Base-by-base conservation (phyloP, 37 sponge, comb jelly and placozoan genomes). In the Cladorhizidae sp. region DNA sequence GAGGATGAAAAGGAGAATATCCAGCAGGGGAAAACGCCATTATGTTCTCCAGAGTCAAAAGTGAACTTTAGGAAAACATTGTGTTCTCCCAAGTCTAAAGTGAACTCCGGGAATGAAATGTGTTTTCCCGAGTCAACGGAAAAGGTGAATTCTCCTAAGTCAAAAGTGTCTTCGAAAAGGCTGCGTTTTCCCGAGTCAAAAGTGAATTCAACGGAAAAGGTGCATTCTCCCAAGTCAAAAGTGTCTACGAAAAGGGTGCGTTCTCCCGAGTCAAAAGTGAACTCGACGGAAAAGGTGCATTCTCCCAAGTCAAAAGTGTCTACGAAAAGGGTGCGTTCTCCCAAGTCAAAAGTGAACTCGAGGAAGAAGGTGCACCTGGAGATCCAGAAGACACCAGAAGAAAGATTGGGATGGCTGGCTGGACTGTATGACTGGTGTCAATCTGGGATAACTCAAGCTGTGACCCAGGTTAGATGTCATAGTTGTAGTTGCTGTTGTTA, bases 401-500 rank as follows among this genome's bases (percentile, higher is more conserved):
- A 61, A 8, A 42, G 63, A 38, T 17, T 9, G 2, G 73, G 83
- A 23, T 75, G 84, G 84, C 40, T 58, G 31, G 62, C 49, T 45
- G 82, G 82, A 22, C 42, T 87, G 36, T 87, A 87, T 75, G 67
- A 25, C 3, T 88, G 89, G 89, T 88, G 89, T 37, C 77, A 82
- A 7, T 72, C 64, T 11, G 78, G 89, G 2, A 17, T 86, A 21
- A 23, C 69, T 9, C 87, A 87, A 77, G 87, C 80, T 23, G 42
- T 40, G 43, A 43, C 22, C 45, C 21, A 45, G 49, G 49, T 45
- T 12, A 45, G 8, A 12, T 9, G 5, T 12, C 8, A 28, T 59
- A 17, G 6, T 23, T 59, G n/a, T 59, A 6, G 28, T 45, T 61
- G 62, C 62, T 61, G 62, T 29, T 31, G 18, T 41, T 37, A 32